These are phyloP conservation scores for Hydractinia symbiolongicarpus DNA, from an alignment of 30 jellyfish, hydroid and myxozoan species.

Conservation along the genomic window DNA sequence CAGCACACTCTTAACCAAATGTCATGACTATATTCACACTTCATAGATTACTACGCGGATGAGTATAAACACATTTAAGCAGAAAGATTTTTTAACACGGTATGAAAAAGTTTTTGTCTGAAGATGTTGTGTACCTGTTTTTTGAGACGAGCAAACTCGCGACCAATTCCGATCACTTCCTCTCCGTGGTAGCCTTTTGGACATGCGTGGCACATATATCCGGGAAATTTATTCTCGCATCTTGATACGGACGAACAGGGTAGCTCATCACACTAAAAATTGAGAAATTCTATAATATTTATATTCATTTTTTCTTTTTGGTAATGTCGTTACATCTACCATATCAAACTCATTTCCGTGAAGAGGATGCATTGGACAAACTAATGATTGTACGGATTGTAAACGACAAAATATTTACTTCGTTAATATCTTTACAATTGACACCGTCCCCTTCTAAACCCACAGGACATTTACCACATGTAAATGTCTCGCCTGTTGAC, in stretches of 20 bases:
- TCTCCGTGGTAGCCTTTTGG: conserved; percentile 76
- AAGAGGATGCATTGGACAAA: no score
- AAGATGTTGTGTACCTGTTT: conserved; percentile 50
- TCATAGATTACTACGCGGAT: no score
- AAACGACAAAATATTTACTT: conserved; percentile 34
- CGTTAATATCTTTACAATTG: conserved; percentile 68
- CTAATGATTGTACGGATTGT: background rate
- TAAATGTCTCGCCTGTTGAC: conserved; percentile 31
- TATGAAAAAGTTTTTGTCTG: background rate
- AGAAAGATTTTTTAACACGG: background rate
- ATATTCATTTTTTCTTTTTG: no score
- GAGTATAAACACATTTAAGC: no score
- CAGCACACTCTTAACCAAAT: no score
- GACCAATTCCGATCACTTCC: conserved; percentile 61
- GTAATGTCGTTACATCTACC: no score
- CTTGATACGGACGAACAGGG: conserved; percentile 75
- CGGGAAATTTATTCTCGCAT: conserved; percentile 70
- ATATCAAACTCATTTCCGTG: no score
- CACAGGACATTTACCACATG: conserved; percentile 81
- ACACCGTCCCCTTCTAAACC: conserved; percentile 72
- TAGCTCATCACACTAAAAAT: conserved; percentile 49
- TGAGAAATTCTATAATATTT: no score
- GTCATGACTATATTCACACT: no score
- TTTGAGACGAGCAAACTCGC: conserved; percentile 44
- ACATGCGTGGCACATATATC: conserved; percentile 65